Evolutionary conservation across 1,140 invertebrate species (phyloP), one percentile per base, ranked within the genome.

Genomic region (Calycopis cecrops): DNA sequence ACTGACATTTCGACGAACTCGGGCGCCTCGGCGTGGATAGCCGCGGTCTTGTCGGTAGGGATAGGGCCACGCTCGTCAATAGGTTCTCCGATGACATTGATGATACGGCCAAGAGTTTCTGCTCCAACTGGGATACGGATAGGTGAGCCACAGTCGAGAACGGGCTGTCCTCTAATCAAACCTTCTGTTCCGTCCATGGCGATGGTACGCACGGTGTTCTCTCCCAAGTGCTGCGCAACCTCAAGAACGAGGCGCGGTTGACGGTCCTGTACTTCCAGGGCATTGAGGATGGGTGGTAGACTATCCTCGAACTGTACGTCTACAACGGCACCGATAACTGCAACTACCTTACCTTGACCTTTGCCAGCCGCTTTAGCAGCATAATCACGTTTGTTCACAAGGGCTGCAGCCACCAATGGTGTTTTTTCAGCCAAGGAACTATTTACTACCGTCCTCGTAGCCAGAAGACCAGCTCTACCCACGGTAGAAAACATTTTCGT

Each of bases 271-370:
- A 99, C 98, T 83, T 99, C 97, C 66, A 99, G 90, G 35, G 98
- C 97, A 91, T 99, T 99, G 38, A 99, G 92, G 88, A 99, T 99
- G 55, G 98, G 95, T 52, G 98, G 98, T 54, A 99, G 91, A 58
- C 92, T 91, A 70, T 98, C 97, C 62, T 99, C 98, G 76, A 99
- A 99, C 86, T 99, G 98, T n/a, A 99, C 98, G 79, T 99, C 98
- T 11, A 99, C 98, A 62, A 99, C 98, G 79, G 98, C 98, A 93
- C 98, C 98, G 88, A 99, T 99, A 14, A 99, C 98, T 54, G 98
- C 97, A 7, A 99, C 96, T 58, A 97, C 91, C 77, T 91, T 93
- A 55, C 94, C 94, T 69, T 91, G 85, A 44, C 82, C 78, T 61
- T 78, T 81, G 42, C 68, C 81, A 44, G 85, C 71, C 9, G 79